Conservation (phyloP, 64 coral and sea anemone genomes). For the Porites australiensis region DNA sequence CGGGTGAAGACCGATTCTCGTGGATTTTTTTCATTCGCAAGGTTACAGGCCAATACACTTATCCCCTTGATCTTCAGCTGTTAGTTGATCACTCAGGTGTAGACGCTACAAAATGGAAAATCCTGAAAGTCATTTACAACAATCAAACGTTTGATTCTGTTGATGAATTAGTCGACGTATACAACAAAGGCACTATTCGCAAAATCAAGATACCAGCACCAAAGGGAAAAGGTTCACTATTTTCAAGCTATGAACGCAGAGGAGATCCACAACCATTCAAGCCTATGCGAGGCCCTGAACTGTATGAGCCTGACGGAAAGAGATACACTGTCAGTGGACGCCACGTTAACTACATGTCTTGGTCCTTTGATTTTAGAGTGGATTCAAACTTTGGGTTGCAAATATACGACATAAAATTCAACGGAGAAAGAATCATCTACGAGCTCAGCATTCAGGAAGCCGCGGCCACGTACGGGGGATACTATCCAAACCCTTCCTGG, state of each 20-base stretch:
- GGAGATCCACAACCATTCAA: slow-evolving; percentile 35
- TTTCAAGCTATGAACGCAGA: slow-evolving; percentile 37
- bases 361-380: slow-evolving; percentile 67
- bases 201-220: slow-evolving; percentile 35
- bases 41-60: neutral
- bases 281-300: slow-evolving; percentile 46
- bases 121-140: slow-evolving; percentile 60
- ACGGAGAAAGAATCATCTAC: slow-evolving; percentile 51
- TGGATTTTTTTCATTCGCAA: slow-evolving; percentile 25
- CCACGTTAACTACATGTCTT: slow-evolving; percentile 65
- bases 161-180: slow-evolving; percentile 7
- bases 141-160: slow-evolving; percentile 49
- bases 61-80: slow-evolving; percentile 40
- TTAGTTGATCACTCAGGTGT: slow-evolving; percentile 35
- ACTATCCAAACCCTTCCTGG: slow-evolving; percentile 41
- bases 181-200: neutral
- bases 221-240: neutral
- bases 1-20: slow-evolving; percentile 14
- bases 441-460: slow-evolving; percentile 71
- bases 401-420: slow-evolving; percentile 51
- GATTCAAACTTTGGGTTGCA: slow-evolving; percentile 51
- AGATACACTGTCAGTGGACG: slow-evolving; percentile 41
- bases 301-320: slow-evolving; percentile 64
- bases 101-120: slow-evolving; percentile 52
- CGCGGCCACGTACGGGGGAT: slow-evolving; percentile 50